These are phyloP conservation scores for Rapana venosa DNA, from an alignment of 2,888 invertebrate genomes.

Conservation along the genomic window DNA sequence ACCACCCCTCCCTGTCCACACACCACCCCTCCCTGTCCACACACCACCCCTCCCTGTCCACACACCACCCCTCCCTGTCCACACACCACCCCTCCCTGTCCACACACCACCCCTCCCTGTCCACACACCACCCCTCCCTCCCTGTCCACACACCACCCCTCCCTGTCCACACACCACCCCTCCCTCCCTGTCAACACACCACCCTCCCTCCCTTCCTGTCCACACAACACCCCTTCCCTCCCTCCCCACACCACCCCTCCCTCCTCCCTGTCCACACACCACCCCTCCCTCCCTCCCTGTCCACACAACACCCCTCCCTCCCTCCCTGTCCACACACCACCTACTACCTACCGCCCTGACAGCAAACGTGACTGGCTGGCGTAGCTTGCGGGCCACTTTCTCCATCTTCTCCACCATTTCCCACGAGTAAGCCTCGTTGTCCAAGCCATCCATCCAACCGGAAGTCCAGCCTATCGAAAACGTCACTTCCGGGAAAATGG, in stretches of 20 bases:
- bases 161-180: not conserved
- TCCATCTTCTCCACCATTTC: slow-evolving; percentile 82
- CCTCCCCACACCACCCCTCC: no score
- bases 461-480: slow-evolving; percentile 94
- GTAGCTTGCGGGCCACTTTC: slow-evolving; percentile 77
- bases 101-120: no score
- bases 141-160: not conserved
- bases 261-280: no score
- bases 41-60: no score
- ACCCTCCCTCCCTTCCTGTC: no score
- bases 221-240: no score
- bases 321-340: not conserved
- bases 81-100: no score
- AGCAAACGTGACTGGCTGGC: slow-evolving; percentile 89
- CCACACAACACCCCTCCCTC: not conserved
- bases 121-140: no score
- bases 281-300: not conserved
- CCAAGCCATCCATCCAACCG: slow-evolving; percentile 80
- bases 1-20: no score
- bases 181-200: no score
- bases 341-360: slow-evolving; percentile 82
- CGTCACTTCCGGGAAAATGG: slow-evolving; percentile 83
- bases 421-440: slow-evolving; percentile 69
- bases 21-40: no score
- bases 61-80: no score